Base-by-base conservation (phyloP, 1,140 invertebrate genomes). In the Ostrea edulis region DNA sequence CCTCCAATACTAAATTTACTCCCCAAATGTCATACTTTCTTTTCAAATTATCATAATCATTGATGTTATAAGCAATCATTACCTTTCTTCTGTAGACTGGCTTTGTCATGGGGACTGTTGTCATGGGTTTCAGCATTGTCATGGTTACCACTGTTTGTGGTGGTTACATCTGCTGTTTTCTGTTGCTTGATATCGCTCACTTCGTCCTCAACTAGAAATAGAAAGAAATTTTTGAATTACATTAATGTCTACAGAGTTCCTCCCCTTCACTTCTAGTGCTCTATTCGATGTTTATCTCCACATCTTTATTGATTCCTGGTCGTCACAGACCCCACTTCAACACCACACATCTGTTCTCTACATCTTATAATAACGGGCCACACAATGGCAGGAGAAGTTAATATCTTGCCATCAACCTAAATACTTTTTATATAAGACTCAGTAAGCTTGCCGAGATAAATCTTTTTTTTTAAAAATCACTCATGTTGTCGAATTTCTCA, bases 161-260 rank as follows among this genome's bases (percentile, higher is more conserved):
- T 62, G 58, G 81, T 58, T 29, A 17, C 85, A 9, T 87, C 53
- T 20, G 44, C 25, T 83, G 54, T 53, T 87, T 87, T 12, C 65
- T 84, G 35, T 58, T 83, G 54, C 44, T 77, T 77, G 25, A 77
- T 87, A 53, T 84, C 86, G 62, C 58, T 68, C 35, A 83, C 82
- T 65, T 87, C 86, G 71, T 87, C 82, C 22, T 87, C 86, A 62
- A 87, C 86, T 87, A 81, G 22, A 87, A 83, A 62, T n/a, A 87
- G 17, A 84, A 17, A 83, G 84, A 82, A 55, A n/a, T 29, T 8
- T 2, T 29, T 35, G 35, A 44, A 44, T 44, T 44, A 2, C 35
- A 5, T 44, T 44, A 44, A 44, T 44, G 35, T 44, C 2, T 44
- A 44, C 1, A 29, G 22, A 77, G 68, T 77, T 77, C 35, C 29